phyloP scores from a whole-genome alignment of 2,888 invertebrate genomes.

The Eurytoma californica region DNA sequence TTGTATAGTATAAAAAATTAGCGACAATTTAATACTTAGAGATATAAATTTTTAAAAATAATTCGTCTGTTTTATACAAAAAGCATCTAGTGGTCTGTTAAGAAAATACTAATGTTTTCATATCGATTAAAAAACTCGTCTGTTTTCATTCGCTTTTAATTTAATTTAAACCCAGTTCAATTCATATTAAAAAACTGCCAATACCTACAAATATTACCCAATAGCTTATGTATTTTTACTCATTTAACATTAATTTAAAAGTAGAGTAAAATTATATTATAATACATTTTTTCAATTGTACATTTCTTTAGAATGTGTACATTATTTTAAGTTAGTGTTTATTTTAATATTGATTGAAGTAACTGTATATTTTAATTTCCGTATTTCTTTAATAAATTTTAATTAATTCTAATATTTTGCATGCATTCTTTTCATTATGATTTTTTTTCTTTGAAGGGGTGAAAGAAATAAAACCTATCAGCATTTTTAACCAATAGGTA shows the following conservation, averaged over 20 bases:
- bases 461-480: no score
- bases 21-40: slow-evolving; percentile 11
- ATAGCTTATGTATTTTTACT: slow-evolving; percentile 5
- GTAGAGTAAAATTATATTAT: background rate
- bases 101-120: slow-evolving; percentile 25
- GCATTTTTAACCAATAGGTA: no score
- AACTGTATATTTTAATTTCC: slow-evolving; percentile 38
- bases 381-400: slow-evolving; percentile 36
- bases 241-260: slow-evolving; percentile 10
- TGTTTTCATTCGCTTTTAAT: slow-evolving; percentile 22
- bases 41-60: slow-evolving; percentile 51
- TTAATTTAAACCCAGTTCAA: background rate
- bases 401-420: slow-evolving; percentile 13
- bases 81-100: slow-evolving; percentile 17
- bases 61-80: slow-evolving; percentile 35
- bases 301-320: slow-evolving; percentile 1
- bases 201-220: background rate
- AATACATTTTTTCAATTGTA: slow-evolving; percentile 30
- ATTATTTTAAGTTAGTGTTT: slow-evolving; percentile 2
- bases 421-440: background rate
- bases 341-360: slow-evolving; percentile 11
- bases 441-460: no score
- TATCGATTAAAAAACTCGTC: slow-evolving; percentile 33
- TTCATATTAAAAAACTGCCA: slow-evolving; percentile 5
- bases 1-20: background rate